Evolutionary conservation across 2,113 vertebrate genomes (phyloP).

Genomic region (Triplophysa tibetana): DNA sequence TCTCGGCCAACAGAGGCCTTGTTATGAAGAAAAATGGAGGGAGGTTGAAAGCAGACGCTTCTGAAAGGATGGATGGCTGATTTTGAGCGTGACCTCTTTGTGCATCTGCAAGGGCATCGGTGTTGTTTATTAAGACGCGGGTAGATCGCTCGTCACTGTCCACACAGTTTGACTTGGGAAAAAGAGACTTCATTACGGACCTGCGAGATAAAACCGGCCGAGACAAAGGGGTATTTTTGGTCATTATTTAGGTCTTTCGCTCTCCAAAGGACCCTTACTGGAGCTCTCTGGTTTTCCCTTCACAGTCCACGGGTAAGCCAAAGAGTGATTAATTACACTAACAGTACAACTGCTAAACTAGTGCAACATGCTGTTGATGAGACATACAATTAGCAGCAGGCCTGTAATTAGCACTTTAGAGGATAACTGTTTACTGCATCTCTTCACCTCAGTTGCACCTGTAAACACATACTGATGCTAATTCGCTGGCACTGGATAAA

Average conservation of each 20-base stretch:
- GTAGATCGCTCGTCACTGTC: conserved; percentile 24
- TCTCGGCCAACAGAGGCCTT: conserved; percentile 53
- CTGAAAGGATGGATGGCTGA: conserved; percentile 47
- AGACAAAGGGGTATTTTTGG: background rate
- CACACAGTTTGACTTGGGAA: conserved; percentile 25
- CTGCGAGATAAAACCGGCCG: conserved; percentile 34
- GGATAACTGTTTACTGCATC: conserved; percentile 30
- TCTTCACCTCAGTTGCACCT: conserved; percentile 14
- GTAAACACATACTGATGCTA: conserved; percentile 36
- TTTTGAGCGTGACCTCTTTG: conserved; percentile 51
- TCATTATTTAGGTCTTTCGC: background rate
- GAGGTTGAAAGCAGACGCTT: conserved; percentile 37
- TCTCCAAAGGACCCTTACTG: background rate
- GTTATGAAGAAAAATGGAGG: conserved; percentile 59
- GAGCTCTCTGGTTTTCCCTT: conserved; percentile 17
- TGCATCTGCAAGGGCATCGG: conserved; percentile 52
- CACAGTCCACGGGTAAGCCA: conserved; percentile 46
- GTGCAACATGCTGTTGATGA: conserved; percentile 57
- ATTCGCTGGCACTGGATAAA: conserved; percentile 27
- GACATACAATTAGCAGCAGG: conserved; percentile 60
- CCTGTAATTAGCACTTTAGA: conserved; percentile 47
- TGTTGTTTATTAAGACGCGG: conserved; percentile 48
- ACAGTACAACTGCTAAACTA: conserved; percentile 63
- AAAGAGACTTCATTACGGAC: conserved; percentile 23
- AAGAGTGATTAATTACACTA: conserved; percentile 58